Conservation (phyloP, 2,797 vertebrate genomes). For the Sebastes steindachneri region DNA sequence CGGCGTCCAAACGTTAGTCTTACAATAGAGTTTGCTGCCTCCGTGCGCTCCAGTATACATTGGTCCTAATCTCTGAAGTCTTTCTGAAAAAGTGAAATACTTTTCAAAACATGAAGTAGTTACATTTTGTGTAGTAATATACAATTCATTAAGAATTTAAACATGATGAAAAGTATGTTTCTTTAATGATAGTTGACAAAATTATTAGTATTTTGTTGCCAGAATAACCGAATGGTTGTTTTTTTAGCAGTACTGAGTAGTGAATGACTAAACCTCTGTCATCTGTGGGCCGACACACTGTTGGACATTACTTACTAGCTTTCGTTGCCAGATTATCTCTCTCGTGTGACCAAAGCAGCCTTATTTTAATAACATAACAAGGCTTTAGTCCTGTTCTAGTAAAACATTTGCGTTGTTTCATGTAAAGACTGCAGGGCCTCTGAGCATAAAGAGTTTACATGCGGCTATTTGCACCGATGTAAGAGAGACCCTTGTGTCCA, state of each 20-base stretch:
- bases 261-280: neutral
- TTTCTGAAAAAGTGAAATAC: neutral
- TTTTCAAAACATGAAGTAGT: neutral
- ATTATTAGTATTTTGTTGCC: neutral
- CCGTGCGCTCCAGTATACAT: too few relatives aligned
- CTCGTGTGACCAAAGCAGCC: conserved; percentile 59
- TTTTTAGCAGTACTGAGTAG: neutral
- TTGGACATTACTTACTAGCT: conserved; percentile 10
- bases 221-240: neutral
- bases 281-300: conserved; percentile 6
- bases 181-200: neutral
- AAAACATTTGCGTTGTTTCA: conserved; percentile 34
- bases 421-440: neutral
- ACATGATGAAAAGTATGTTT: neutral
- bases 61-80: too few relatives aligned
- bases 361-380: conserved; percentile 64
- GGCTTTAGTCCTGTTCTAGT: conserved; percentile 56
- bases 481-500: conserved; percentile 14
- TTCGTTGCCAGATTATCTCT: conserved; percentile 56
- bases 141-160: too few relatives aligned
- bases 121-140: neutral
- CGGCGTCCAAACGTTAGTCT: too few relatives aligned
- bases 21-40: too few relatives aligned
- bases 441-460: conserved; percentile 2
- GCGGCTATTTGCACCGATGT: conserved; percentile 11